Base-by-base conservation (phyloP, 2,888 invertebrate species). In the Tanytarsus gracilentus region DNA sequence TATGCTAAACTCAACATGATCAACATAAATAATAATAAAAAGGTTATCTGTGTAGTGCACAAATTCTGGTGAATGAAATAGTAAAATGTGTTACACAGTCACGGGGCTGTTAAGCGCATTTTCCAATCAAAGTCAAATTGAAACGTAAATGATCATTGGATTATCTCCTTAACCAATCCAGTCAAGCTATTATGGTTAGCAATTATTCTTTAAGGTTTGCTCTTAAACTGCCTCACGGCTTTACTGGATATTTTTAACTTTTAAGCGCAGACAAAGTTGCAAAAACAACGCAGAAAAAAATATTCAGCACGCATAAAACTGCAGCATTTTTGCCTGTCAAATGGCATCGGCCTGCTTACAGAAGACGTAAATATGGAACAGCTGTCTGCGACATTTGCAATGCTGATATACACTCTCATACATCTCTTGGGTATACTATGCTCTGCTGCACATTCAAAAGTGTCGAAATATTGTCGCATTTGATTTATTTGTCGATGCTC, bases 11-110 rank as follows among this genome's bases (percentile, higher is more conserved):
- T 18, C 39, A 55, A 26, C 40, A 55, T 58, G 58, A 58, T 58
- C 58, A 58, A 58, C 58, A 58, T 58, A 58, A 58, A 58, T 58
- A 56, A 56, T 56, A 56, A 40, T 4, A 30, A 9, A 48, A 30
- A 58, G 58, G 58, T 58, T 58, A 58, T 58, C 58, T 58, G 18
- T 30, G 29, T n/a, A n/a, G n/a, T 23, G 18, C 23, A 18, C 27
- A 40, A 39, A 58, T 48, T 58, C 58, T 58, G n/a, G 40, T 40
- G 55, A 56, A 40, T 56, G 39, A 58, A 58, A 44, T n/a, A 44
- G 11, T 23, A 39, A 2, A 11, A 8, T 16, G 11, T 39, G 23
- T 44, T 44, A 4, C 9, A 44, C 44, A 23, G 36, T 6, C n/a
- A 36, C 36, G 16, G 14, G n/a, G 36, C 36, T 36, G 36, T 7